phyloP scores from a whole-genome alignment of 1,140 invertebrate species.

The Zaprionus inermis region DNA sequence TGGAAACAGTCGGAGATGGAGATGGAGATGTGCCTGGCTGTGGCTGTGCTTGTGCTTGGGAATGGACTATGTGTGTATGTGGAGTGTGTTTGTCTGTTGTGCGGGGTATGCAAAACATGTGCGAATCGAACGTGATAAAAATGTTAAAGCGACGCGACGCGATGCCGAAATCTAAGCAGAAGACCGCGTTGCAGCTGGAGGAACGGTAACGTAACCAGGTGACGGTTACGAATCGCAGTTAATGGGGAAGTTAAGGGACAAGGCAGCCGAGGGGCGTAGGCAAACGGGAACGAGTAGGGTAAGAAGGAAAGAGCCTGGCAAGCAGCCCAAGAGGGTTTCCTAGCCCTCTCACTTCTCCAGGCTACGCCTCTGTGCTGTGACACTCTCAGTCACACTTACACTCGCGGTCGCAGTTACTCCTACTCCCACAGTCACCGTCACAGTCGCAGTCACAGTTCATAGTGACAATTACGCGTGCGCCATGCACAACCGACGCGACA shows the following conservation, averaged over 20 bases:
- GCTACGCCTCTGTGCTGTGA: conserved; percentile 1
- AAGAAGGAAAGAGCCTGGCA: not conserved
- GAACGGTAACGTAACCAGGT: conserved; percentile 23
- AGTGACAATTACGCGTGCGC: conserved; percentile 80
- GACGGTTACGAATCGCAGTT: conserved; percentile 73
- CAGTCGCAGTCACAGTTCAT: conserved; percentile 54
- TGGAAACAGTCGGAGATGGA: conserved; percentile 6
- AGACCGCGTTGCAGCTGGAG: not conserved
- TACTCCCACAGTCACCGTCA: conserved; percentile 32
- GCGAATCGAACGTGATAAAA: conserved; percentile 83
- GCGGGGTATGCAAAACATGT: conserved; percentile 81
- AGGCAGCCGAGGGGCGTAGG: not conserved
- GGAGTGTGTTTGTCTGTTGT: conserved; percentile 8
- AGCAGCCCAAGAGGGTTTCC: not conserved
- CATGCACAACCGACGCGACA: conserved; percentile 49
- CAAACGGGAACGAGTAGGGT: too few relatives aligned
- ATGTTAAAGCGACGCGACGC: conserved; percentile 66
- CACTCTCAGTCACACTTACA: not conserved
- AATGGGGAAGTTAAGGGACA: conserved; percentile 46
- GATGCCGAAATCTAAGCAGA: conserved; percentile 33
- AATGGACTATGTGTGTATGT: conserved; percentile 32
- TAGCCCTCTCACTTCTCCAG: not conserved
- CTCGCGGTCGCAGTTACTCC: conserved; percentile 29
- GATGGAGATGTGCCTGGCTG: conserved; percentile 16
- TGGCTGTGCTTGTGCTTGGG: conserved; percentile 6